Evolutionary conservation across 2,888 invertebrate species (phyloP).

Genomic region (Hydriomena furcata): DNA sequence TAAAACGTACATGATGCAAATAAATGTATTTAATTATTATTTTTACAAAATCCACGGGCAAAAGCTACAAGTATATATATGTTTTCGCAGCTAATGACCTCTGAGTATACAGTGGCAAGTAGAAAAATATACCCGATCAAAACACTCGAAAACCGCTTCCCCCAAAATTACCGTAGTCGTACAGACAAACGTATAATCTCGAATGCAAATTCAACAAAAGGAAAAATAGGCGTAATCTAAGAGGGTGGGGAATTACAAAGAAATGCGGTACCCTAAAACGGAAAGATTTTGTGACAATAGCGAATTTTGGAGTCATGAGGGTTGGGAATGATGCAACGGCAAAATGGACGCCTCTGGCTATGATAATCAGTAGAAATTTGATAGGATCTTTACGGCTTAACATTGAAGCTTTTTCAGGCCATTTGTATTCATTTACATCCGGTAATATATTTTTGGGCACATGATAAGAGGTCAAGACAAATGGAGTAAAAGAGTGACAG

Average conservation of each 20-base stretch:
- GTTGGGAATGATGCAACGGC: conserved; percentile 30
- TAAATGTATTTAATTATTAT: too few relatives aligned
- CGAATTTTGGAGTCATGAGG: conserved; percentile 32
- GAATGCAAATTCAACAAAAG: conserved; percentile 54
- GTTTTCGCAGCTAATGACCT: background rate
- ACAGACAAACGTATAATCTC: conserved; percentile 45
- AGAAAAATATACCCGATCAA: conserved; percentile 11
- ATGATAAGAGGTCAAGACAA: too few relatives aligned
- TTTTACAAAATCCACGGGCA: too few relatives aligned
- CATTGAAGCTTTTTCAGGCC: conserved; percentile 6
- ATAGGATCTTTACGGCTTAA: conserved; percentile 13
- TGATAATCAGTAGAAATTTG: conserved; percentile 20
- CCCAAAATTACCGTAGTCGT: conserved; percentile 54
- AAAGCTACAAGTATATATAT: too few relatives aligned
- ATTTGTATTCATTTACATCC: conserved; percentile 11
- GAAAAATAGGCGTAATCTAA: conserved; percentile 43
- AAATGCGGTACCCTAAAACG: conserved; percentile 21
- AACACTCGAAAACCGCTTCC: conserved; percentile 31
- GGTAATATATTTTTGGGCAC: too few relatives aligned
- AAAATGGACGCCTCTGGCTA: conserved; percentile 19
- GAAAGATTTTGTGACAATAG: conserved; percentile 34
- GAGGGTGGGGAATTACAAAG: conserved; percentile 32
- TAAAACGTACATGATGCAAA: too few relatives aligned
- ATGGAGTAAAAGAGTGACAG: too few relatives aligned
- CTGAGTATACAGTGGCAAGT: too few relatives aligned